Base-by-base conservation (phyloP, 2,888 invertebrate genomes). In the Steromphala cineraria region DNA sequence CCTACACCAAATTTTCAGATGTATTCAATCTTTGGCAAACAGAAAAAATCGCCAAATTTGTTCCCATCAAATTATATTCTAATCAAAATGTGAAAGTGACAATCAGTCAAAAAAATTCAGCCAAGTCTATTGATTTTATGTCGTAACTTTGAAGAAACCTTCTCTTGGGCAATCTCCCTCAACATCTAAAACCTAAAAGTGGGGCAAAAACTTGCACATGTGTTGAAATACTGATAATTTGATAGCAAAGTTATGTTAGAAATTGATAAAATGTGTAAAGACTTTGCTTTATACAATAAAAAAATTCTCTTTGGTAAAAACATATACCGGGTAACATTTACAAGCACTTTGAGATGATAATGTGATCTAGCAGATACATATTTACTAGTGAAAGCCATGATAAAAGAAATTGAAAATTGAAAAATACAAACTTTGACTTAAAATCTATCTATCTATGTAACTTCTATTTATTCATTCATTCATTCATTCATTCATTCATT, bases 61-160 rank as follows among this genome's bases (percentile, higher is more conserved):
- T 62, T 62, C 62, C 24, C 28, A 62, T 62, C 62, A 62, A 62
- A 62, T 62, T 62, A 62, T 62, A 62, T 15, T 62, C 62, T 62
- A 62, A 62, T 62, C 62, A 7, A 62, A 62, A 62, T 62, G 28
- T 28, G 24, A 15, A 62, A 62, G 62, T 62, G 62, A 62, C 62
- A 62, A 28, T 28, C 21, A 62, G 28, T 28, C 13, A 3, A 13
- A 28, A 28, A 8, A 28, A 28, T 24, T 28, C 62, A 62, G 62
- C 62, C 62, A n/a, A 21, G 62, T 28, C n/a, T 62, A 62, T 62
- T 7, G 62, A 62, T 62, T 62, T 62, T 62, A 28, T 28, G 62
- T 62, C 62, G 24, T 17, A 21, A 28, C 62, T 17, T 28, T 28
- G 28, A 28, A 62, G 62, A 62, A 62, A 62, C 24, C 15, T 62